A percentile compares a stretch with the other conserved stretches of the same genome.
Conservation (phyloP, 2,888 invertebrate species). For the Dolichopus griseipennis region DNA sequence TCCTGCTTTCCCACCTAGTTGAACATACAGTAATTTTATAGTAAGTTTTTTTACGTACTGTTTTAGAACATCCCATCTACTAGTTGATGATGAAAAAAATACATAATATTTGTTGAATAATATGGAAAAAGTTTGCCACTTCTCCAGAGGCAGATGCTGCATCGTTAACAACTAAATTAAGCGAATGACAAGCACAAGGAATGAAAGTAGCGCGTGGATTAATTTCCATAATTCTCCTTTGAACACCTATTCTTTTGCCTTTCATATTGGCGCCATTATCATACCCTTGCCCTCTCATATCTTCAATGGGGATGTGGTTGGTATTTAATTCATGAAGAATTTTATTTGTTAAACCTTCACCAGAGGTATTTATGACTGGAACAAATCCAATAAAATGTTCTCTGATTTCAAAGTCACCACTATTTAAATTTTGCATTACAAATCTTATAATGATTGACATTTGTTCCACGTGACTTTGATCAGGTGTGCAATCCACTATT, state of each 20-base stretch:
- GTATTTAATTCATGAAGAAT: slow-evolving; percentile 11
- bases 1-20: slow-evolving; percentile 2
- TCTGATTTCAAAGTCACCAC: slow-evolving; percentile 7
- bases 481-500: slow-evolving; percentile 10
- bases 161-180: slow-evolving; percentile 10
- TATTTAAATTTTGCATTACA: slow-evolving; percentile 7
- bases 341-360: slow-evolving; percentile 10
- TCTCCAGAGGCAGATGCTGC: slow-evolving; percentile 3
- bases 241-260: slow-evolving; percentile 4
- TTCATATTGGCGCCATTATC: slow-evolving; percentile 10
- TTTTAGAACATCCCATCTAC: background rate
- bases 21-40: slow-evolving; percentile 2
- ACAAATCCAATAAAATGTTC: slow-evolving; percentile 8
- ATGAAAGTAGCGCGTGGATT: slow-evolving; percentile 9
- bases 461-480: slow-evolving; percentile 10
- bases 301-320: slow-evolving; percentile 10
- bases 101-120: slow-evolving; percentile 7
- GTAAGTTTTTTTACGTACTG: slow-evolving; percentile 5
- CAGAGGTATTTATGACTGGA: slow-evolving; percentile 3
- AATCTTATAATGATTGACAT: slow-evolving; percentile 6
- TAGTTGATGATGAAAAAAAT: slow-evolving; percentile 10
- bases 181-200: slow-evolving; percentile 8
- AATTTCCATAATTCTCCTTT: slow-evolving; percentile 8
- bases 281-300: slow-evolving; percentile 10
- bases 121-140: background rate